phyloP scores from a whole-genome alignment of 2,888 invertebrate genomes.

The Hirtodrosophila duncani region DNA sequence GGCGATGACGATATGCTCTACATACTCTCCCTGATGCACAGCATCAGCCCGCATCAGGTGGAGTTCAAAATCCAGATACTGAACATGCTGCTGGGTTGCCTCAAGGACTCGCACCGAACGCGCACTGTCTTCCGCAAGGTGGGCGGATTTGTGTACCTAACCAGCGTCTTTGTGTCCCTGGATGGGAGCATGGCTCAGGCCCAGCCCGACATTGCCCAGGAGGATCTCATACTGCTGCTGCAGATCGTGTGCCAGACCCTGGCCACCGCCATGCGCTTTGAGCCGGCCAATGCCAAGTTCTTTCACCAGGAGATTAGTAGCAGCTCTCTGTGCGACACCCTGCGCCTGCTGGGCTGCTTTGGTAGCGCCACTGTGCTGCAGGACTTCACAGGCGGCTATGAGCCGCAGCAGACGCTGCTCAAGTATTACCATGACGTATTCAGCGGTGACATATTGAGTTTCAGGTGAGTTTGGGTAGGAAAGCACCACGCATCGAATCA shows the following conservation, averaged over 20 bases:
- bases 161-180: constrained; percentile 94
- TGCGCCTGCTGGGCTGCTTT: constrained; percentile 95
- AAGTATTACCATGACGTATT: constrained; percentile 85
- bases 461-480: constrained; percentile 42
- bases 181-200: constrained; percentile 86
- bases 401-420: constrained; percentile 75
- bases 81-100: constrained; percentile 90
- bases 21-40: constrained; percentile 93
- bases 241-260: constrained; percentile 96
- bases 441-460: constrained; percentile 85
- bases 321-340: constrained; percentile 94
- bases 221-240: constrained; percentile 87
- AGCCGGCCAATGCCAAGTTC: constrained; percentile 99
- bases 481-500: no score
- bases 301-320: constrained; percentile 98
- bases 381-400: constrained; percentile 77
- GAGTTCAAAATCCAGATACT: constrained; percentile 93
- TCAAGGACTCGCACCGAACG: constrained; percentile 97
- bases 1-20: constrained; percentile 98
- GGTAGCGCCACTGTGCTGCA: constrained; percentile 79
- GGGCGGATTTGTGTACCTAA: constrained; percentile 98
- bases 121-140: constrained; percentile 98
- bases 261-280: constrained; percentile 98
- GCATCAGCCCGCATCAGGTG: constrained; percentile 88
- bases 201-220: constrained; percentile 73